Evolutionary conservation across 1,140 invertebrate species (phyloP).

Genomic region (Acromyrmex heyeri): DNA sequence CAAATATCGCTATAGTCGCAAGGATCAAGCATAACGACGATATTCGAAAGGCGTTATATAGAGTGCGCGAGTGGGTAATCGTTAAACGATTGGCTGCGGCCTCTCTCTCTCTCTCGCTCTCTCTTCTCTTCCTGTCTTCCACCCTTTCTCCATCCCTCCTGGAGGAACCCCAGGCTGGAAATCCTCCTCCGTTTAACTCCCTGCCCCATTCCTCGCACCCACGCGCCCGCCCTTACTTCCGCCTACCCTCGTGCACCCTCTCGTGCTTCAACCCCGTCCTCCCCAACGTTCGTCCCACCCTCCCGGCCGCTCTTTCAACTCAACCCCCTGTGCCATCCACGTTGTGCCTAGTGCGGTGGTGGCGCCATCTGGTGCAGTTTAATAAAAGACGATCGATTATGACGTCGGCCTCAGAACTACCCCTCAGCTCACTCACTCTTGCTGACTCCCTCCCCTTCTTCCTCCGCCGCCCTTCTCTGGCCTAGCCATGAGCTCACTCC

Average conservation of each 20-base stretch:
- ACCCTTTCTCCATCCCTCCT: constrained; percentile 54
- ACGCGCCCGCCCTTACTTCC: constrained; percentile 75
- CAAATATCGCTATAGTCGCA: constrained; percentile 57
- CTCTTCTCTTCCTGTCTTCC: constrained; percentile 46
- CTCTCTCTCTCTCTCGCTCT: constrained; percentile 64
- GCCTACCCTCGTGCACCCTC: constrained; percentile 65
- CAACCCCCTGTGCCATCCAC: constrained; percentile 57
- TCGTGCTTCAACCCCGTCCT: constrained; percentile 62
- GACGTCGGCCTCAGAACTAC: constrained; percentile 85
- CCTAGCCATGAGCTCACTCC: neutral
- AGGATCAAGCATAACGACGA: constrained; percentile 80
- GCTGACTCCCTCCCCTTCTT: neutral
- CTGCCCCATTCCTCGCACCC: constrained; percentile 67
- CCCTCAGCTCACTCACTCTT: constrained; percentile 73
- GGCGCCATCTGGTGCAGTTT: constrained; percentile 86
- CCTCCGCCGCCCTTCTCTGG: neutral
- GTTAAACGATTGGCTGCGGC: constrained; percentile 85
- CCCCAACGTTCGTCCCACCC: constrained; percentile 36
- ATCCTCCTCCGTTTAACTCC: constrained; percentile 77
- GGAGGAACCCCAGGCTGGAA: constrained; percentile 55
- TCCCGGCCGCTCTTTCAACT: constrained; percentile 53
- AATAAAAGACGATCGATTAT: constrained; percentile 88
- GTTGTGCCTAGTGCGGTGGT: constrained; percentile 65
- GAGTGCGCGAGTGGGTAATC: constrained; percentile 84
- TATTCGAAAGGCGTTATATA: constrained; percentile 83